Conservation (phyloP, 2,888 invertebrate genomes). For the Cephus pygmeus region DNA sequence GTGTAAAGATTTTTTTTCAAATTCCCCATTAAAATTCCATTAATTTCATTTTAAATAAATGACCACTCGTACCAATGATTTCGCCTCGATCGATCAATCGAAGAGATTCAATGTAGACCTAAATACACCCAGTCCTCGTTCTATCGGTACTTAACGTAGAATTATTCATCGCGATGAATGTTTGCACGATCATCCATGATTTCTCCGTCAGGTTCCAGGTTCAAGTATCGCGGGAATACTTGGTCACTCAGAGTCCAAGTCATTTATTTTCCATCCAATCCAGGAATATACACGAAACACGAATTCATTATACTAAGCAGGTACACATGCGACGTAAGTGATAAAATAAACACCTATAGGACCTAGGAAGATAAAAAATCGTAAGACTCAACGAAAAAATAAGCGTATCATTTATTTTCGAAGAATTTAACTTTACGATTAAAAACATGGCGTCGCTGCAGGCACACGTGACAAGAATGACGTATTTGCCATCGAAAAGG, state of each 20-base stretch:
- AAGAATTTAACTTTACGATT: neutral
- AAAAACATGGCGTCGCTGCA: neutral
- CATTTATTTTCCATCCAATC: neutral
- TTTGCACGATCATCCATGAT: neutral
- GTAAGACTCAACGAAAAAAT: neutral
- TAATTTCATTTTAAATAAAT: too few species aligned
- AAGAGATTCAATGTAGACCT: neutral
- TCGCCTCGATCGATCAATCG: neutral
- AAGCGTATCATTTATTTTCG: neutral
- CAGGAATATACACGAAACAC: neutral
- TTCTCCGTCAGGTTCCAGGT: neutral
- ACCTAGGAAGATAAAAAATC: neutral
- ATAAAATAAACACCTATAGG: neutral
- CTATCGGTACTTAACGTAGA: neutral
- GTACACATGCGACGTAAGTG: neutral
- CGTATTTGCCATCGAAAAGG: too few species aligned
- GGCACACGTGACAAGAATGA: neutral
- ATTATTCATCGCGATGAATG: neutral
- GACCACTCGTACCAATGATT: too few species aligned
- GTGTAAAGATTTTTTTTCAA: too few species aligned
- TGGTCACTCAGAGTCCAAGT: neutral
- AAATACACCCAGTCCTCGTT: neutral
- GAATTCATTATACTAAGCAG: neutral
- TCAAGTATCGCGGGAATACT: neutral
- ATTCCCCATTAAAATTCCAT: too few species aligned